Evolutionary conservation across 2,888 invertebrate genomes (phyloP).

Genomic region (Pandemis corylana): DNA sequence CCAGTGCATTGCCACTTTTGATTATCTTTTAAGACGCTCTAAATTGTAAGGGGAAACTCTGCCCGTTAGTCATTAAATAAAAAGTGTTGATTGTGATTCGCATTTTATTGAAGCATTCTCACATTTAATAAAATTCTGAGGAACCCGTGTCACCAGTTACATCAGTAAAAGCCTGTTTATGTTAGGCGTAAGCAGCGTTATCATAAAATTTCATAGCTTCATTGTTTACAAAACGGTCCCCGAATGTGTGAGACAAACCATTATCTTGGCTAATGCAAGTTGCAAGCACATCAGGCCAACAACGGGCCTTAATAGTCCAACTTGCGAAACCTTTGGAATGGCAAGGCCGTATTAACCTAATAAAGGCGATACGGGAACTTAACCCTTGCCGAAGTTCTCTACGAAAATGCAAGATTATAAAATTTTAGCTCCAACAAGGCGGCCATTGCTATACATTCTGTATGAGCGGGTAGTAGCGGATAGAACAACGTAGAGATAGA

Average conservation of each 20-base stretch:
- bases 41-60: too few species aligned
- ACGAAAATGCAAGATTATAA: constrained; percentile 55
- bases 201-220: constrained; percentile 33
- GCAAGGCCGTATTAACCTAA: constrained; percentile 51
- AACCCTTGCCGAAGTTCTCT: constrained; percentile 50
- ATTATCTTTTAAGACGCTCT: too few species aligned
- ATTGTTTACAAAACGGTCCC: constrained; percentile 44
- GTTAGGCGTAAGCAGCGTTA: constrained; percentile 13
- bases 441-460: constrained; percentile 27
- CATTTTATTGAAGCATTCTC: too few species aligned
- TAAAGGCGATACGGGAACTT: constrained; percentile 55
- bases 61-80: too few species aligned
- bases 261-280: constrained; percentile 59
- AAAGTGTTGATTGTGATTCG: too few species aligned
- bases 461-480: constrained; percentile 7
- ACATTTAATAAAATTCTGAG: constrained; percentile 2
- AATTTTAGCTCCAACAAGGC: constrained; percentile 43
- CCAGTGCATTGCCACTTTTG: too few species aligned
- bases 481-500: constrained; percentile 28
- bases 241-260: constrained; percentile 52
- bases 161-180: constrained; percentile 11
- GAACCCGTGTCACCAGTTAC: background rate
- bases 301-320: constrained; percentile 58
- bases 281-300: constrained; percentile 57
- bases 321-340: constrained; percentile 55